Evolutionary conservation across 2,113 vertebrate species (phyloP), one percentile per base, ranked within the genome.

Genomic region (Otolemur garnettii): DNA sequence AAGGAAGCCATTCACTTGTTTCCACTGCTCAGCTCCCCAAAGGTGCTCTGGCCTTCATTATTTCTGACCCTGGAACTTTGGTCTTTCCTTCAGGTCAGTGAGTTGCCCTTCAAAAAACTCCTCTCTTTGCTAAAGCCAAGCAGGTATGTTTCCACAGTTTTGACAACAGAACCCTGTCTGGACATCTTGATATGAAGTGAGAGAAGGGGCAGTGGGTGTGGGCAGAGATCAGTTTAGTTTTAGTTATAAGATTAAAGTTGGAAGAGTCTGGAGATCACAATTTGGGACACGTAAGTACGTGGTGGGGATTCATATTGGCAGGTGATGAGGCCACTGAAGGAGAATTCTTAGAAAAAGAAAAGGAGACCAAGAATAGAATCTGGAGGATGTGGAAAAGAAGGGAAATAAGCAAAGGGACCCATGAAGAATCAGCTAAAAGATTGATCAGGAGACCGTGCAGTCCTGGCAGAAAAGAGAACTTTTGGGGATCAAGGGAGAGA

Each of bases 361-460:
- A 92, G 38, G n/a, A 93, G 10, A 53, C 87, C 78, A 64, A 88
- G 30, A 69, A 84, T 38, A 94, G 66, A 87, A 83, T 33, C 77
- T 85, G 57, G 53, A 93, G 30, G 35, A 2, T 64, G 5, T 28
- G 26, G 68, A 57, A 74, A 82, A 69, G 45, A 69, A 74, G 38
- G 10, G 62, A 87, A 68, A 74, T 12, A 28, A 45, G 33, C 21
- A 18, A 91, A 74, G 24, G 3, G 22, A 42, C 30, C 42, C 30
- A 66, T 72, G 66, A 72, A 89, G 55, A 93, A 17, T 45, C 11
- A 0, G 0, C 84, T 60, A 57, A 82, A 96, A 71, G 33, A 8
- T 5, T 77, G 62, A n/a, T 24, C 33, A 38, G 68, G 62, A 55
- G 15, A 71, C 26, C 42, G 35, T 69, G 10, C 18, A 35, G 64